These are phyloP conservation scores for Zaprionus tsacasi DNA, from an alignment of 1,140 invertebrate species.

Conservation along the genomic window DNA sequence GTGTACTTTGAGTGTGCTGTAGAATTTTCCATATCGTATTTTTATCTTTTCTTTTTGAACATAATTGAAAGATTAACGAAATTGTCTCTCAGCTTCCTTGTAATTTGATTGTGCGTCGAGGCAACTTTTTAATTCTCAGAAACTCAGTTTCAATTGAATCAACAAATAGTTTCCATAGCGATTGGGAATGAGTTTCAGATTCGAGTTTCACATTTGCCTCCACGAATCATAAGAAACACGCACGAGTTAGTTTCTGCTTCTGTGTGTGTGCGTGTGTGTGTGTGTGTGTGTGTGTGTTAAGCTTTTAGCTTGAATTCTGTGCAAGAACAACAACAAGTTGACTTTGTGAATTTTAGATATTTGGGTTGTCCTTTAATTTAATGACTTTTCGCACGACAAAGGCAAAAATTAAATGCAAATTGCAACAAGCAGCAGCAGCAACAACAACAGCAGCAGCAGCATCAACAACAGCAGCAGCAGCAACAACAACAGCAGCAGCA, in stretches of 20 bases:
- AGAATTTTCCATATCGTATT: neutral
- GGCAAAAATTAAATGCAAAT: constrained; percentile 78
- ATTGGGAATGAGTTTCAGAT: neutral
- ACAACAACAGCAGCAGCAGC: constrained; percentile 13
- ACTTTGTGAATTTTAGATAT: constrained; percentile 29
- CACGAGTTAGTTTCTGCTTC: neutral
- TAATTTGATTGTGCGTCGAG: neutral
- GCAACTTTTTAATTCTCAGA: neutral
- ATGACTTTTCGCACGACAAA: constrained; percentile 74
- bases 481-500: constrained; percentile 20
- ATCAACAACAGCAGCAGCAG: constrained; percentile 29
- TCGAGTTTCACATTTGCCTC: neutral
- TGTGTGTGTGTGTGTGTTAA: neutral
- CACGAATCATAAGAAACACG: neutral
- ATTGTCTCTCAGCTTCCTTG: neutral
- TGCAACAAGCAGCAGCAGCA: constrained; percentile 53
- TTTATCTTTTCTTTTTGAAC: neutral
- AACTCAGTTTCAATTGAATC: neutral
- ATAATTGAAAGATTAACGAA: neutral
- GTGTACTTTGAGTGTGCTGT: neutral
- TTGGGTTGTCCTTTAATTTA: constrained; percentile 69
- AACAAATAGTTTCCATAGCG: constrained; percentile 1
- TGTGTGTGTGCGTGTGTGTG: neutral
- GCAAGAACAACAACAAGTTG: neutral
- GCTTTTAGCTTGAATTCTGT: constrained; percentile 28